phyloP scores from a whole-genome alignment of 2,888 invertebrate species.

The Clusia tigrina region DNA sequence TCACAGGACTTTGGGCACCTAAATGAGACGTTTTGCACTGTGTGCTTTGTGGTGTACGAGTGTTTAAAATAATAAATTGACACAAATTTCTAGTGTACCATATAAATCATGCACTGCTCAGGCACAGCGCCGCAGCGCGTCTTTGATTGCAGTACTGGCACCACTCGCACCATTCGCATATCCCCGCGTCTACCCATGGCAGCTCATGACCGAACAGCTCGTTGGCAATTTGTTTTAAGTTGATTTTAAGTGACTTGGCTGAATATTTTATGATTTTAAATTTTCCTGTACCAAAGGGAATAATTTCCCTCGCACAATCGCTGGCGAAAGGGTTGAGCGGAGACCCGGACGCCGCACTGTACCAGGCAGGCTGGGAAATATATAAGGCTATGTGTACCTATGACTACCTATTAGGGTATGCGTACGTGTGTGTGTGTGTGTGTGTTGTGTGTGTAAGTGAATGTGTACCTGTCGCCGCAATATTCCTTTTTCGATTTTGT shows the following conservation, averaged over 20 bases:
- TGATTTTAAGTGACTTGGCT: conserved; percentile 22
- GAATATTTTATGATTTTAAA: conserved; percentile 26
- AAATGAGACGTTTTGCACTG: no score
- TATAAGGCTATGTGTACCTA: no score
- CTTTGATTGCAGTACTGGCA: no score
- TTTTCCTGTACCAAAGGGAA: conserved; percentile 16
- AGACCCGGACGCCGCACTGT: not conserved
- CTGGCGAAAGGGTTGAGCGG: no score
- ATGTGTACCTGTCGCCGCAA: not conserved
- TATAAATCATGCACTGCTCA: not conserved
- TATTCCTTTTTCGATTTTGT: not conserved
- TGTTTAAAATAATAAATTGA: no score
- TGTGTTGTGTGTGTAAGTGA: not conserved
- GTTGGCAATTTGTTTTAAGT: conserved; percentile 21
- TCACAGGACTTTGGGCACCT: no score
- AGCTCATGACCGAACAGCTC: not conserved
- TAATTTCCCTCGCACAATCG: conserved; percentile 21
- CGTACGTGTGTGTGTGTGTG: not conserved
- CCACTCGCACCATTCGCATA: not conserved
- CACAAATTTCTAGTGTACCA: no score
- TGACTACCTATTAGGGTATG: no score
- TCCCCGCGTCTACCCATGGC: no score
- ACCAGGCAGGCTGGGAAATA: no score
- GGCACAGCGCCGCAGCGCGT: not conserved
- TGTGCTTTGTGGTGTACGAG: no score